Base-by-base conservation (phyloP, 2,113 vertebrate genomes). In the Felis chaus region DNA sequence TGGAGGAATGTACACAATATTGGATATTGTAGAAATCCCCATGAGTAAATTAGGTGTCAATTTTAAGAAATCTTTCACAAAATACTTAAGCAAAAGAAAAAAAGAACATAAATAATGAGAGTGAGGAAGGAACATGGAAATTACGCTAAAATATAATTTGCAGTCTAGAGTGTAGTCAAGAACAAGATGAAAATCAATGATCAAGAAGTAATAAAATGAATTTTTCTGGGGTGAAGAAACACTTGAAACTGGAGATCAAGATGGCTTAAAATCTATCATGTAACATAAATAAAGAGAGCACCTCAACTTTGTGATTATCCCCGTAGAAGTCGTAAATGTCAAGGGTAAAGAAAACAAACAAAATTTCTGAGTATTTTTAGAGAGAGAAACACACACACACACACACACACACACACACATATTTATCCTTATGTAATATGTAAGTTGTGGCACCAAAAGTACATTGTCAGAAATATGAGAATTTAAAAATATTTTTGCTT, bases 51-150 rank as follows among this genome's bases (percentile, higher is more conserved):
- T 50, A 93, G 57, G 82, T 78, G 53, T 78, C 18, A 96, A 16
- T 68, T 50, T 91, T 53, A 89, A 86, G n/a, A 92, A 90, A 55
- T 71, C 11, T 66, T 45, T 92, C 74, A 94, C 61, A 71, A 92
- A 79, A 74, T 87, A 50, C 3, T 1, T 55, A 71, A 65, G n/a
- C 25, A 71, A 76, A 50, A 41, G 21, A 29, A 65, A 91, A 65
- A 89, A 36, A 81, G 25, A 73, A 45, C 27, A 94, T 86, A 57
- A 89, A 78, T 41, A 83, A 94, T 84, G 33, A 84, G 4, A 65
- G 16, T 3, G 39, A 71, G 27, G 12, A 93, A 71, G 25, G 9
- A 11, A 79, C 41, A 82, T 13, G 25, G 33, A 48, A n/a, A 57
- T 2, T 53, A 73, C 16, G 29, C 10, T 78, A 21, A 61, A 39